phyloP scores from a whole-genome alignment of 2,113 vertebrate species.

The Salminus brasiliensis region DNA sequence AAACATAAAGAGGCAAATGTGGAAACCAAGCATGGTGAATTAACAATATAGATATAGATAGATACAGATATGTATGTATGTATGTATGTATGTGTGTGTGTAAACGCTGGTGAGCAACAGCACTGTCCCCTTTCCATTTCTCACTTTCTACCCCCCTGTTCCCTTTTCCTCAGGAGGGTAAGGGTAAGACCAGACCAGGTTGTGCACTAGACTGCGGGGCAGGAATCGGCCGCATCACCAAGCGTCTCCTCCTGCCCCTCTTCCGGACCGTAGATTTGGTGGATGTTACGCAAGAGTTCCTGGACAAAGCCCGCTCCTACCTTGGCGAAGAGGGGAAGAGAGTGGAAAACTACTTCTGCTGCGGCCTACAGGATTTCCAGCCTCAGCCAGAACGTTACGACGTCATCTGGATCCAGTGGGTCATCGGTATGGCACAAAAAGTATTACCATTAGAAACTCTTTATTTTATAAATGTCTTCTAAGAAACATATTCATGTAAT shows the following conservation, averaged over 20 bases:
- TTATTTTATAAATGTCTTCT: too few species aligned
- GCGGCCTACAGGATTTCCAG: slow-evolving; percentile 90
- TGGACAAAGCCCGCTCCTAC: slow-evolving; percentile 88
- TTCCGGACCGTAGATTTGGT: slow-evolving; percentile 92
- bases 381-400: slow-evolving; percentile 86
- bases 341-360: slow-evolving; percentile 91
- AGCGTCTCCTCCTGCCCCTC: slow-evolving; percentile 89
- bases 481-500: too few species aligned
- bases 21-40: too few species aligned
- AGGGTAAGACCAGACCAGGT: slow-evolving; percentile 78
- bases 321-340: slow-evolving; percentile 87
- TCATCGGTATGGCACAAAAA: slow-evolving; percentile 84
- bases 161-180: slow-evolving; percentile 77
- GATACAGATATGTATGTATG: too few species aligned
- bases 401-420: slow-evolving; percentile 99
- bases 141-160: neutral
- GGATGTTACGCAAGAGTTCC: slow-evolving; percentile 91
- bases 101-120: too few species aligned
- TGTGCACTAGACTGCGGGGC: slow-evolving; percentile 94
- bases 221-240: slow-evolving; percentile 93
- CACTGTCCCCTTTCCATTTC: neutral
- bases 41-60: too few species aligned
- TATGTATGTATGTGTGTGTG: too few species aligned
- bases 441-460: too few species aligned
- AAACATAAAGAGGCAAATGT: too few species aligned